A percentile compares a stretch with the other conserved stretches of the same genome.
These are phyloP conservation scores for Lophotis ruficrista DNA, from an alignment of 2,113 vertebrate genomes.

Conservation along the genomic window DNA sequence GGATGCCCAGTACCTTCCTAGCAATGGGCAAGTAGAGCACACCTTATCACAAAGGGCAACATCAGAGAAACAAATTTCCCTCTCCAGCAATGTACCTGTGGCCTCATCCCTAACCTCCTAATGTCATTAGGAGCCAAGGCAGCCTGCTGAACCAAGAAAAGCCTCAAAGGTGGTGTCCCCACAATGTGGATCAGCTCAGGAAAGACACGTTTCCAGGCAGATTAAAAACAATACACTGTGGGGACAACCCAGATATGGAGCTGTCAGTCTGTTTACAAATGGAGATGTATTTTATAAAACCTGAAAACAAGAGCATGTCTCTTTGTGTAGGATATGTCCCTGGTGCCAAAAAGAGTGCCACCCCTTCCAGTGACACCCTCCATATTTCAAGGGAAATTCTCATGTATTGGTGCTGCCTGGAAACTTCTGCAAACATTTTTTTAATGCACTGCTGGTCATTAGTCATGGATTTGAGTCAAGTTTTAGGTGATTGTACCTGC, in stretches of 20 bases:
- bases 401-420: not conserved
- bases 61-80: not conserved
- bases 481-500: not conserved
- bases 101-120: not conserved
- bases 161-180: not conserved
- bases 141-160: not conserved
- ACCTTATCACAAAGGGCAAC: not conserved
- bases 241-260: not conserved
- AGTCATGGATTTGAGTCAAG: not conserved
- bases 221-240: not conserved
- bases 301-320: not conserved
- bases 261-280: not conserved
- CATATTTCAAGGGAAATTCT: not conserved
- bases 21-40: not conserved
- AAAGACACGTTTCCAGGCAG: not conserved
- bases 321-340: not conserved
- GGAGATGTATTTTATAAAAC: not conserved
- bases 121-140: not conserved
- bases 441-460: not conserved
- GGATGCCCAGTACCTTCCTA: not conserved
- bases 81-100: not conserved
- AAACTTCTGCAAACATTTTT: not conserved
- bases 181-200: not conserved
- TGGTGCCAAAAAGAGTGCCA: not conserved
- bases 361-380: not conserved